Conservation (phyloP, 1,140 invertebrate species). For the Tetramorium alpestre region DNA sequence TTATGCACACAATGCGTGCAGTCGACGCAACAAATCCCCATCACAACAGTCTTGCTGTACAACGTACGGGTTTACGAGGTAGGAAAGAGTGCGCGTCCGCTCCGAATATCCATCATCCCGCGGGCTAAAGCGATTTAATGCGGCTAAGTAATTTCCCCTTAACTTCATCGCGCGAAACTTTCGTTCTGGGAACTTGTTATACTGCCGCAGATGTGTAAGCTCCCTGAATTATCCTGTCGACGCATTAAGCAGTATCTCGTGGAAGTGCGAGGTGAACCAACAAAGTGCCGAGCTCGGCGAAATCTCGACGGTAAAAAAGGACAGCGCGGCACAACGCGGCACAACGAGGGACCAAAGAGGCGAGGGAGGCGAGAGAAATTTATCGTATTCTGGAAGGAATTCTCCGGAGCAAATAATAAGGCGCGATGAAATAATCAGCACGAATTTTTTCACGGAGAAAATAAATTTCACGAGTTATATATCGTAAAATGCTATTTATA, state of each 20-base stretch:
- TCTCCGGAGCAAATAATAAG: not conserved
- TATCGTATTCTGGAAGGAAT: not conserved
- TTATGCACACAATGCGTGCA: slow-evolving; percentile 52
- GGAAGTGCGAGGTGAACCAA: slow-evolving; percentile 46
- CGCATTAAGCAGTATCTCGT: slow-evolving; percentile 48
- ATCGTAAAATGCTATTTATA: not conserved
- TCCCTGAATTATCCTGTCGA: slow-evolving; percentile 61
- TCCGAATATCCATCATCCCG: slow-evolving; percentile 53
- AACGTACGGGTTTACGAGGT: not conserved
- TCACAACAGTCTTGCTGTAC: slow-evolving; percentile 13
- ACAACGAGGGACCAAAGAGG: not conserved
- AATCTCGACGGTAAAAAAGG: slow-evolving; percentile 39
- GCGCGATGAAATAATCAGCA: not conserved
- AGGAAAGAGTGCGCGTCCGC: slow-evolving; percentile 48
- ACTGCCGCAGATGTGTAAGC: slow-evolving; percentile 54
- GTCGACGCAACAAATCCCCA: slow-evolving; percentile 33
- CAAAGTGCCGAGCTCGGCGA: slow-evolving; percentile 43
- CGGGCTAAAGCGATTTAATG: slow-evolving; percentile 55
- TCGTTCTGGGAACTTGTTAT: slow-evolving; percentile 55
- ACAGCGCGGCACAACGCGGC: not conserved
- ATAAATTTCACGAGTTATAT: not conserved
- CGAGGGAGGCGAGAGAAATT: slow-evolving; percentile 1
- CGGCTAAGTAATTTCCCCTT: slow-evolving; percentile 60
- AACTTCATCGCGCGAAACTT: slow-evolving; percentile 56
- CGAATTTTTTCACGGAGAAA: not conserved